Conservation (phyloP, 64 coral and sea anemone genomes). For the Pocillopora damicornis region DNA sequence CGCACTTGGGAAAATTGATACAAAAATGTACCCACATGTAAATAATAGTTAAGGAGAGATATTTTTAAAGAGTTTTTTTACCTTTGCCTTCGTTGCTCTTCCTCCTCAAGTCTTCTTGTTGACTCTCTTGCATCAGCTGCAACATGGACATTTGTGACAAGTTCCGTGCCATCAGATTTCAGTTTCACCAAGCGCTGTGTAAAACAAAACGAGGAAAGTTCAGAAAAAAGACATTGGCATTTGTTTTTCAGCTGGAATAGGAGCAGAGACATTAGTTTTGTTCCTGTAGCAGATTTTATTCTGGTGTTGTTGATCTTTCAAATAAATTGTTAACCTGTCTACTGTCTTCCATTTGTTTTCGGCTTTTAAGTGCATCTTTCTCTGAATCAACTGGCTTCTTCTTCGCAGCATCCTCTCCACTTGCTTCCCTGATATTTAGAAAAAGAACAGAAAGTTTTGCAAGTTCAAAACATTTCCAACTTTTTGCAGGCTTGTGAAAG, state of each 20-base stretch:
- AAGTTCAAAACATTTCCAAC: neutral
- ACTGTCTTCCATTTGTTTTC: slow-evolving; percentile 99
- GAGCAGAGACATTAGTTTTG: neutral
- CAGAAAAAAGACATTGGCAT: neutral
- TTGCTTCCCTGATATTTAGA: slow-evolving; percentile 60
- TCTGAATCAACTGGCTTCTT: slow-evolving; percentile 93
- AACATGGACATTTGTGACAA: slow-evolving; percentile 92
- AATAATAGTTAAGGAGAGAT: neutral
- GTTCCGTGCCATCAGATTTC: slow-evolving; percentile 93
- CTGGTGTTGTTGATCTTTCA: neutral
- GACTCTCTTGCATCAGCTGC: slow-evolving; percentile 95
- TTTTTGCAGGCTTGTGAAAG: neutral
- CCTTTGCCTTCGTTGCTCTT: slow-evolving; percentile 89
- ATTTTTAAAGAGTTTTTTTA: neutral
- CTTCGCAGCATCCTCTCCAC: slow-evolving; percentile 81
- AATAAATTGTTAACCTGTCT: slow-evolving; percentile 62
- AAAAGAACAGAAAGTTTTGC: neutral
- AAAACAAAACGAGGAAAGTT: neutral
- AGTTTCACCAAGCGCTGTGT: slow-evolving; percentile 87
- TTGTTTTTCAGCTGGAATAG: too few relatives aligned
- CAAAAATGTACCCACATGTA: too few relatives aligned
- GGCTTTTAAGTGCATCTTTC: slow-evolving; percentile 95
- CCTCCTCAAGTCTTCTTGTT: slow-evolving; percentile 85
- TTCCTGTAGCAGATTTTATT: neutral
- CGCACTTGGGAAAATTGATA: too few relatives aligned